Conservation (phyloP, 2,113 vertebrate species). For the Nothobranchius furzeri region DNA sequence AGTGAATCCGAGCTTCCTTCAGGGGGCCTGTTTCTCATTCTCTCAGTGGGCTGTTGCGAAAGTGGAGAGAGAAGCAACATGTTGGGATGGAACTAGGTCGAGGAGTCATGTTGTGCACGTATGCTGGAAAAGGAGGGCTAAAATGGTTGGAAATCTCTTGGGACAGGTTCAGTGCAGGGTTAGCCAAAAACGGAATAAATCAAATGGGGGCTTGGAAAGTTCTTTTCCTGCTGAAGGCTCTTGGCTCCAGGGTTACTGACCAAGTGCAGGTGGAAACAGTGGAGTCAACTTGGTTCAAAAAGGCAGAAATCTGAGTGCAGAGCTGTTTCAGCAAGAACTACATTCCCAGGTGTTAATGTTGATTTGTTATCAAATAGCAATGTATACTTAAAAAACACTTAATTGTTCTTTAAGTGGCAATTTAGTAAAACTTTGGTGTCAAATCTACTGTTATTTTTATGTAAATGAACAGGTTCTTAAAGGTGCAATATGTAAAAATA, state of each 20-base stretch:
- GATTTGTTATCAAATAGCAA: slow-evolving; percentile 8
- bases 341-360: slow-evolving; percentile 52
- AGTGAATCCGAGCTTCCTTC: slow-evolving; percentile 61
- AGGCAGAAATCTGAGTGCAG: slow-evolving; percentile 36
- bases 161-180: slow-evolving; percentile 95
- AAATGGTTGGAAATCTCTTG: slow-evolving; percentile 81
- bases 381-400: background rate
- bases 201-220: slow-evolving; percentile 75
- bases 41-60: slow-evolving; percentile 65
- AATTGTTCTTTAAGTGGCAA: background rate
- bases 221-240: slow-evolving; percentile 48
- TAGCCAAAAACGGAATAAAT: slow-evolving; percentile 98
- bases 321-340: slow-evolving; percentile 52
- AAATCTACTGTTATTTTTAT: background rate
- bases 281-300: slow-evolving; percentile 25
- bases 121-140: slow-evolving; percentile 64
- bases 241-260: slow-evolving; percentile 80
- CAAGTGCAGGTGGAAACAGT: slow-evolving; percentile 82
- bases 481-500: too few species aligned
- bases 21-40: slow-evolving; percentile 73
- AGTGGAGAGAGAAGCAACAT: slow-evolving; percentile 59
- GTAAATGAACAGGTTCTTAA: too few species aligned
- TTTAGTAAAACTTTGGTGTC: background rate
- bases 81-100: slow-evolving; percentile 66
- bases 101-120: slow-evolving; percentile 62